Base-by-base conservation (phyloP, 2,797 vertebrate genomes). In the Menidia menidia region DNA sequence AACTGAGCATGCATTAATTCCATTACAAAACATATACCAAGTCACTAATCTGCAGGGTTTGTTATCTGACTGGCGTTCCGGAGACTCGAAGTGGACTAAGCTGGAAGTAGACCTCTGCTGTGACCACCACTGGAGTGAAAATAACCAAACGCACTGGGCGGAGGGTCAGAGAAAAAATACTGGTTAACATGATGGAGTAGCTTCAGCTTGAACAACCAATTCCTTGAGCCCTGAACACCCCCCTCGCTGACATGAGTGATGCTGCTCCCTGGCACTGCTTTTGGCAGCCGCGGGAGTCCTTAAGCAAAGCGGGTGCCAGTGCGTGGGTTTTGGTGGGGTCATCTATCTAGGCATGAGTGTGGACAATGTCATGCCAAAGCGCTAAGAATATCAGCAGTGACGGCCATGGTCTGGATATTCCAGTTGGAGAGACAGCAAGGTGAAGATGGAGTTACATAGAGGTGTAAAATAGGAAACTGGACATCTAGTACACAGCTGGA, bases 371-470 rank as follows among this genome's bases (percentile, higher is more conserved):
- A 35, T 75, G 68, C 78, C 66, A 73, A 25, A 58, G 44, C 58
- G 55, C 72, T 81, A 76, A 80, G 52, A 73, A 78, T 89, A 86
- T 74, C 45, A 50, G 74, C 30, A 14, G 62, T 43, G 60, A 63
- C 47, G 76, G 52, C 78, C 68, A 70, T 81, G 74, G 83, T 61
- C 77, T 80, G 63, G 55, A 55, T 58, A 50, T 57, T 62, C 56
- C 65, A 51, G 43, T 62, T 50, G 60, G 41, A 59, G 42, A 68
- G 60, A 18, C 8, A 14, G 43, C 18, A 12, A 52, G 63, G 64
- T 15, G 50, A 69, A 75, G 74, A 77, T 52, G 64, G 63, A 82
- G 64, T 80, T 72, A 65, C 69, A 33, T 5, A 19, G 47, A 19
- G n/a, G 60, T 51, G 53, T 80, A 59, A 67, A 86, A 75, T 73